Evolutionary conservation across 2,888 invertebrate genomes (phyloP), one percentile per base, ranked within the genome.

Genomic region (Erebia ligea): DNA sequence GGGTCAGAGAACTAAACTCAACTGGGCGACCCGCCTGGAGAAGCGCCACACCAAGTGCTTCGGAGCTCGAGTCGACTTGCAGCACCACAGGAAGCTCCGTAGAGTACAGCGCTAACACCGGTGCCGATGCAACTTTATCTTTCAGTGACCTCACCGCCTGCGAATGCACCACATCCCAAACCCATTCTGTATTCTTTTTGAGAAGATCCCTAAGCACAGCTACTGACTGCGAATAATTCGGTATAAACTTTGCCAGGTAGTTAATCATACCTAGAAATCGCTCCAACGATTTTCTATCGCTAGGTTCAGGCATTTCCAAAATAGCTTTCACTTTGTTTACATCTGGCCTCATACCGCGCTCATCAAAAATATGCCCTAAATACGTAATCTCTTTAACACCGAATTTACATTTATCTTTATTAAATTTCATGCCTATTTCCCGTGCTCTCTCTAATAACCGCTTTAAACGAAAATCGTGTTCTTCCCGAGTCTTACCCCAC

Each of bases 171-270:
- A 13, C 13, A 48, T 48, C 48, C 48, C 48, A 48, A 11, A 48
- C 15, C 48, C 48, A 48, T 48, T 48, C 48, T 2, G 48, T 2
- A 15, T 48, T 48, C 11, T 48, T 48, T 11, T 48, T 48, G 10
- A 48, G 11, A 15, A 48, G 48, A 4, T 4, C 0, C 15, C 48
- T 48, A 48, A 48, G 48, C 11, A 48, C 48, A 2, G 48, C 48
- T 48, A 48, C 48, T 2, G 48, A 48, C 15, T 48, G 48, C 15
- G 73, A 69, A 56, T 70, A 73, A 34, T 73, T 57, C 3, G 73
- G 67, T 21, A 76, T 72, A 64, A 76, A 74, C 62, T 75, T 72
- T 10, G 66, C 69, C 25, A 73, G 58, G 67, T 72, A 75, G 67
- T 76, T 77, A 42, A 42, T 42, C 42, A 42, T 42, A 42, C 42